Conservation (phyloP, 2,113 vertebrate genomes). For the Nanger granti region DNA sequence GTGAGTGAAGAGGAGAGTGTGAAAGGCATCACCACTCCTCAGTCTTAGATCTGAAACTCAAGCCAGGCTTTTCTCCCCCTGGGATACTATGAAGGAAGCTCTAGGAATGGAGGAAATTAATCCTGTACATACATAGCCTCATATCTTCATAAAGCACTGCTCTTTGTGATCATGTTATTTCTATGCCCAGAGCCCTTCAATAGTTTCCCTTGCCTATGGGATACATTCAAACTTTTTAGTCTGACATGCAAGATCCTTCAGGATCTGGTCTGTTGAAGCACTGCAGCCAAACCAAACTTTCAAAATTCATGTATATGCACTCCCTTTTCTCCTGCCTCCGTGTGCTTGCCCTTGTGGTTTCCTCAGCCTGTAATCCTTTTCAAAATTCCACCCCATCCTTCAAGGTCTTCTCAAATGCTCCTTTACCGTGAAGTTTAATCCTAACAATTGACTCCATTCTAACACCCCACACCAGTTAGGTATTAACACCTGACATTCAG, state of each 20-base stretch:
- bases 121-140: not conserved
- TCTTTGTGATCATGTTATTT: slow-evolving; percentile 1
- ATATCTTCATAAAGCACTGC: not conserved
- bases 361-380: not conserved
- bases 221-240: not conserved
- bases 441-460: not conserved
- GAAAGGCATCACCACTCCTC: not conserved
- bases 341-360: not conserved
- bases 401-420: not conserved
- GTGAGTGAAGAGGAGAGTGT: not conserved
- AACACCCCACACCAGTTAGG: not conserved
- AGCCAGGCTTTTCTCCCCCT: not conserved
- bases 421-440: not conserved
- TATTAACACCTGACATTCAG: not conserved
- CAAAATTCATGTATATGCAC: not conserved
- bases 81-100: not conserved
- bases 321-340: not conserved
- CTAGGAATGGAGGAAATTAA: not conserved
- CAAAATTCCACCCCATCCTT: not conserved
- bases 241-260: slow-evolving; percentile 4
- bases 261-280: not conserved
- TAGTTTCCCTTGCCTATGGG: not conserved
- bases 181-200: not conserved
- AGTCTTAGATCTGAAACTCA: not conserved
- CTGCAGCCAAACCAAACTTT: not conserved